Conservation (phyloP, 2,113 vertebrate species). For the Neodontobutis hainanensis region DNA sequence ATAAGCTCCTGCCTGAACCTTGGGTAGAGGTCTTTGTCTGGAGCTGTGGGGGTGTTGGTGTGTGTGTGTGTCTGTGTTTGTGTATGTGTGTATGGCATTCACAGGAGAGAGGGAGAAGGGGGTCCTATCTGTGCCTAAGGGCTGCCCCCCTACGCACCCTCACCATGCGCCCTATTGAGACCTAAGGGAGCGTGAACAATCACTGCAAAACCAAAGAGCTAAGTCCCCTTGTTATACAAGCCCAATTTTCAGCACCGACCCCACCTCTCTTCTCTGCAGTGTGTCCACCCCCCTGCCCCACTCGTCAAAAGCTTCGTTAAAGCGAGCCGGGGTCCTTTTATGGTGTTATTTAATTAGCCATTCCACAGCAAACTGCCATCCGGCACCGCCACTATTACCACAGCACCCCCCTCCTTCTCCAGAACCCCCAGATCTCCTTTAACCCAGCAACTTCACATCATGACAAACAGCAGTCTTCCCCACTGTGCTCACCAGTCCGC, state of each 20-base stretch:
- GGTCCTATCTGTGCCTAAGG: conserved; percentile 70
- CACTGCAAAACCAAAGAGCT: conserved; percentile 88
- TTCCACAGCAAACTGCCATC: conserved; percentile 77
- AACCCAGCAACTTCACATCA: conserved; percentile 70
- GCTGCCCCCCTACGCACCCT: conserved; percentile 80
- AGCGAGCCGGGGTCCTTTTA: conserved; percentile 81
- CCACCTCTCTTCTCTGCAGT: conserved; percentile 68
- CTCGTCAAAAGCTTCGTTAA: conserved; percentile 83
- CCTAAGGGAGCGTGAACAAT: conserved; percentile 93
- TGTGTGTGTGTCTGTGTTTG: conserved; percentile 54
- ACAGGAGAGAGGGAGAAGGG: conserved; percentile 62
- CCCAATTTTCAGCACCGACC: conserved; percentile 78
- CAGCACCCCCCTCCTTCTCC: not conserved
- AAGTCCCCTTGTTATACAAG: conserved; percentile 91
- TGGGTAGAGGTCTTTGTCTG: conserved; percentile 67
- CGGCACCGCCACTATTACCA: conserved; percentile 39
- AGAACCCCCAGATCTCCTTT: conserved; percentile 18
- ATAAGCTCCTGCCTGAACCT: conserved; percentile 71
- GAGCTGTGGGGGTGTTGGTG: conserved; percentile 56
- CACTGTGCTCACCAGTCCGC: conserved; percentile 28
- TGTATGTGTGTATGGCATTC: conserved; percentile 67
- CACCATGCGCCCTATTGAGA: conserved; percentile 87
- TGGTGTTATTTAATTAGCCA: conserved; percentile 83
- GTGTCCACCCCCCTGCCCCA: conserved; percentile 50
- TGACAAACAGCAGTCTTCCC: conserved; percentile 37